Percentiles rank a stretch among this genome's conserved stretches.
Conservation (phyloP, 2,113 vertebrate species). For the Promerops cafer region DNA sequence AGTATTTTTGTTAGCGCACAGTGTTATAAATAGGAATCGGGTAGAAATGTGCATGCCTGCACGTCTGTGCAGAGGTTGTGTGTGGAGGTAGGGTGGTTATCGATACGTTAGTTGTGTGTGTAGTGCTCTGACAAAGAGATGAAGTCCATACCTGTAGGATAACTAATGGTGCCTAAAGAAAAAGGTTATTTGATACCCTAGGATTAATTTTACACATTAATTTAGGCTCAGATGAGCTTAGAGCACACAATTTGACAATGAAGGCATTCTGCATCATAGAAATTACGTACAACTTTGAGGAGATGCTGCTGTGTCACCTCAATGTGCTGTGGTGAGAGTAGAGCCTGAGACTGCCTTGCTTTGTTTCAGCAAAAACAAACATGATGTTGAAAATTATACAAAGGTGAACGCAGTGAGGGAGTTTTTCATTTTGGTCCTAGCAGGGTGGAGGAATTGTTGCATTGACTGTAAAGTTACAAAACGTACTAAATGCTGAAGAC, state of each 20-base stretch:
- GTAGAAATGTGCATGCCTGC: not conserved
- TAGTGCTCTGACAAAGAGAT: not conserved
- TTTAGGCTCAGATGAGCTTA: not conserved
- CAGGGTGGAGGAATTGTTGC: not conserved
- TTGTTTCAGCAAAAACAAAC: not conserved
- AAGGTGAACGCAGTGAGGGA: not conserved
- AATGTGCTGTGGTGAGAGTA: rapidly evolving
- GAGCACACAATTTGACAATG: not conserved
- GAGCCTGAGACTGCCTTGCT: not conserved
- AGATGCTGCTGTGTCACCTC: not conserved
- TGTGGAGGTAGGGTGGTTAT: not conserved
- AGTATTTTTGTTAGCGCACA: not conserved
- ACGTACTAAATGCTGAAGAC: not conserved
- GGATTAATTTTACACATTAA: not conserved
- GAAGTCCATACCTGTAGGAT: not conserved
- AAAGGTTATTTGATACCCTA: not conserved
- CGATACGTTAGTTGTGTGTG: rapidly evolving
- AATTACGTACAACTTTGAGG: not conserved
- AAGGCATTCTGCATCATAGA: not conserved
- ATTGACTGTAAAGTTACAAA: not conserved
- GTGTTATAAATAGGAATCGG: not conserved
- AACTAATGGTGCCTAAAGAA: not conserved
- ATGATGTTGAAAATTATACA: not conserved
- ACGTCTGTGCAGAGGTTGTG: not conserved
- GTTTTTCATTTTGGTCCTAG: not conserved